Base-by-base conservation (phyloP, 2,888 invertebrate species). In the Leptopterna dolabrata region DNA sequence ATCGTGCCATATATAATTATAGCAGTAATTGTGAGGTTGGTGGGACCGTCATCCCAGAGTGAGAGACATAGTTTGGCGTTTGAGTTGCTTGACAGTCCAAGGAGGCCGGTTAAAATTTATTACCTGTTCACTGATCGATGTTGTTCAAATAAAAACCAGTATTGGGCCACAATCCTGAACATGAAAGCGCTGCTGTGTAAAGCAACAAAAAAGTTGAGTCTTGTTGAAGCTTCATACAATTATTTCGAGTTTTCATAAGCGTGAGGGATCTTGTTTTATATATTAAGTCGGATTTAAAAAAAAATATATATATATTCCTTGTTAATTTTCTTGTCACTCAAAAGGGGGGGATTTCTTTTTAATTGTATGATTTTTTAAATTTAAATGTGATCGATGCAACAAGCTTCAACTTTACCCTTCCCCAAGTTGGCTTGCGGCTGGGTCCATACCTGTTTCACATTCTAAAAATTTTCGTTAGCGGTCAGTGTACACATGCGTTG, bases 381-480 rank as follows among this genome's bases (percentile, higher is more conserved):
- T 73, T 45, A 11, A 24, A 78, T 45, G 78, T 78, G 78, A 78
- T 78, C 24, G 78, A 78, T 78, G 45, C 78, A 78, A 78, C 78
- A 78, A 78, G 78, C 45, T 78, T 78, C 78, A 78, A 78, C 78
- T 78, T 81, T 81, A 63, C 63, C 63, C 63, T 81, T 76, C 81
- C 51, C 63, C 51, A 81, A 81, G 55, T 81, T 63, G 81, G 55
- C 81, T 30, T 81, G 81, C 29, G 83, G 83, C 83, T 83, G 70
- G 70, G 83, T 70, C 83, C 83, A 83, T 70, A 83, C 30, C 70
- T 63, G 30, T 81, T 55, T 30, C 63, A 83, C 83, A 83, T 83
- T 83, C 83, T 83, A 83, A 70, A 78, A 45, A n/a, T 55, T 83
- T 63, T 63, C 36, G 70, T 63, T 78, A 78, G 78, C 41, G 45